These are phyloP conservation scores for Trachelus tabidus DNA, from an alignment of 2,888 invertebrate genomes.

Conservation along the genomic window DNA sequence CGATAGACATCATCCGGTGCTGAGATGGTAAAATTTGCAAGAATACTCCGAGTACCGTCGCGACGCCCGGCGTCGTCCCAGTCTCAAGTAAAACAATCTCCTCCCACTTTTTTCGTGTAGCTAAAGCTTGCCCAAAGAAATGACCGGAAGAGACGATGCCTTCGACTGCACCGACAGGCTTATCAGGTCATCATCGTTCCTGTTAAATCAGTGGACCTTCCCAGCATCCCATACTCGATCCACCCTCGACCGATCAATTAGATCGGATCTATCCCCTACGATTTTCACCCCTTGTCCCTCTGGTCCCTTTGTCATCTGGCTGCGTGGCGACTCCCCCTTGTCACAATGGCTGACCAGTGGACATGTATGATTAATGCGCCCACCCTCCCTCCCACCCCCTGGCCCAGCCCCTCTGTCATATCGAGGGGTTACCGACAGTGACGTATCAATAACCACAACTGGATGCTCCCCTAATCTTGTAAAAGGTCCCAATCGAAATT, in stretches of 20 bases:
- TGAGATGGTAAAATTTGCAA: background rate
- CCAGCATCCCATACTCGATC: background rate
- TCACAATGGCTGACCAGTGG: background rate
- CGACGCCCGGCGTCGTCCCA: too few relatives aligned
- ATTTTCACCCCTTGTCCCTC: conserved; percentile 18
- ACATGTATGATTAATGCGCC: background rate
- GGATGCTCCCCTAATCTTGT: too few relatives aligned
- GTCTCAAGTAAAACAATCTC: rapidly evolving
- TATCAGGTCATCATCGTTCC: background rate
- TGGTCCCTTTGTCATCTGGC: background rate
- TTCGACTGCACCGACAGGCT: background rate
- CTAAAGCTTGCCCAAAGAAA: background rate
- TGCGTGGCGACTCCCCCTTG: background rate
- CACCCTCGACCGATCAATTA: conserved; percentile 27
- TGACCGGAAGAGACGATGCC: background rate
- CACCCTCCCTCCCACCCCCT: background rate
- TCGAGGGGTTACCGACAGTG: background rate
- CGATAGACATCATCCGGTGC: background rate
- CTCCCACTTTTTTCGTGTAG: background rate
- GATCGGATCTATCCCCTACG: conserved; percentile 26
- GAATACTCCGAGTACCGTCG: background rate
- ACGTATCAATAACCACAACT: background rate
- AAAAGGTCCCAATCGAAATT: too few relatives aligned
- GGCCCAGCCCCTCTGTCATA: background rate
- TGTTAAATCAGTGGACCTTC: conserved; percentile 1